Evolutionary conservation across 2,797 vertebrate genomes (phyloP), one percentile per base, ranked within the genome.

Genomic region (Coreius guichenoti): DNA sequence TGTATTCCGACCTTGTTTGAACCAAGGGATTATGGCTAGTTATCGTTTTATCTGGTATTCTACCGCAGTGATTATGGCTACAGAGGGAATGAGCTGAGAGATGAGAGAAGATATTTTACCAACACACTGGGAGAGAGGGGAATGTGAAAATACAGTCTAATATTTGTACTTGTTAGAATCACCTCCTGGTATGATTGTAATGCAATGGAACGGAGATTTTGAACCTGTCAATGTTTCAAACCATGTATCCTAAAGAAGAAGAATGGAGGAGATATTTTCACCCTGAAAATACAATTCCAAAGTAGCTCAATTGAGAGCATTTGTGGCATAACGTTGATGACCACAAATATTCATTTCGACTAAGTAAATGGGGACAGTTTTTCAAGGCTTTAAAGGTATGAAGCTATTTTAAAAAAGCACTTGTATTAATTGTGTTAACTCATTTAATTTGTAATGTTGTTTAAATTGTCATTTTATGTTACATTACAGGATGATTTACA

Each of bases 1-100:
- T 73, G 31, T 33, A 63, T 45, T 19, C 17, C 3, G 29, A 76
- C 77, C 58, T 69, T 69, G 31, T 49, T 49, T 74, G 58, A 75
- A 81, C 77, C 70, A 84, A 86, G 81, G 13, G 43, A 87, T 74
- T 33, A 26, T 26, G 39, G 36, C 77, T 79, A 84, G 14, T 49
- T 78, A 29, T 72, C 7, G 33, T 49, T 75, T 73, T 63, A 70
- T 56, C 47, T 77, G 73, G 45, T 70, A 36, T 33, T 45, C 75
- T 78, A 21, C 6, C 54, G 56, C 54, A 36, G 23, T 68, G 76
- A 61, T 87, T 49, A 21, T 51, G 31, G 54, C 56, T 78, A 45
- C 65, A 81, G 54, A 56, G 31, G 67, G 63, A 70, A 23, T 63
- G 61, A 51, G n/a, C 19, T 13, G 51, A 69, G 26, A 63, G 26